phyloP scores from a whole-genome alignment of 2,888 invertebrate genomes.

The Listrodromus nycthemerus region DNA sequence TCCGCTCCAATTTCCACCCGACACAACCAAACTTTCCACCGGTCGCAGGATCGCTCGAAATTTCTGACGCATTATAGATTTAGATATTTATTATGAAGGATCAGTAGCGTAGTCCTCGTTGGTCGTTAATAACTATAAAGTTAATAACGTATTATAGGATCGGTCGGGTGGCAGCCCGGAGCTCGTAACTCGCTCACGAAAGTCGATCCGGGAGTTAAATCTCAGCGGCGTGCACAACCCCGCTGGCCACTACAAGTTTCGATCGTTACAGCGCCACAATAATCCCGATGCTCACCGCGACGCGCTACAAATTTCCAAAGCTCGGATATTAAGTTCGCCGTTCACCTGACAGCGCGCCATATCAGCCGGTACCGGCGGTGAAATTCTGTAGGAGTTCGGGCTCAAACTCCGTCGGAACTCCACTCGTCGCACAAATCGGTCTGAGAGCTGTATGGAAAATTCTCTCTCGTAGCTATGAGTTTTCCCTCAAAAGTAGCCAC shows the following conservation, averaged over 20 bases:
- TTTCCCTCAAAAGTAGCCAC: neutral
- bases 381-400: neutral
- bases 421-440: slow-evolving; percentile 23
- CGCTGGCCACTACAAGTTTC: neutral
- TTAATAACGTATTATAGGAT: slow-evolving; percentile 10
- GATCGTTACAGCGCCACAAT: slow-evolving; percentile 6
- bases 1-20: neutral
- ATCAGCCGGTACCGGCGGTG: neutral
- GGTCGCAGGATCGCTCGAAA: neutral
- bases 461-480: slow-evolving; percentile 25
- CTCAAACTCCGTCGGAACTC: slow-evolving; percentile 19
- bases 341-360: neutral
- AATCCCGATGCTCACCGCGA: slow-evolving; percentile 1
- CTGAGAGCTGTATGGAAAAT: slow-evolving; percentile 1
- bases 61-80: neutral
- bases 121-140: slow-evolving; percentile 6
- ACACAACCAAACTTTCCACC: neutral
- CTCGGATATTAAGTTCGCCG: neutral
- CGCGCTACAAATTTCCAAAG: slow-evolving; percentile 12
- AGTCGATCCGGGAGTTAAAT: neutral
- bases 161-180: neutral
- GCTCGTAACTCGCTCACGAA: neutral
- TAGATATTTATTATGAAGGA: slow-evolving; percentile 7
- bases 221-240: neutral
- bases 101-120: neutral